Base-by-base conservation (phyloP, 2,888 invertebrate species). In the Strigamia maritima region DNA sequence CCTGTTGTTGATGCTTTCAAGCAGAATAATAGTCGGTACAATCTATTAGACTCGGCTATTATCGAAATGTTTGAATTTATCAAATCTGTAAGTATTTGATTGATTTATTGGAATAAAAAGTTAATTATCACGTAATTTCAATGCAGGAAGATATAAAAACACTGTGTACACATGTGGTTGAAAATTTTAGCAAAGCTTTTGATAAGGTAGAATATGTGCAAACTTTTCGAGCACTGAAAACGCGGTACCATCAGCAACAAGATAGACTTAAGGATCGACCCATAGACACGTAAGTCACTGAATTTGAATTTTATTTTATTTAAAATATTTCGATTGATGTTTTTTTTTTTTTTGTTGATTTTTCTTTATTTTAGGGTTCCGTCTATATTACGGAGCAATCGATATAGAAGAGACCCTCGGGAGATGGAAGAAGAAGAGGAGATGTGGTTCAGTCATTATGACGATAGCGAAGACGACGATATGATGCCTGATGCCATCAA, bases 21-120 rank as follows among this genome's bases (percentile, higher is more conserved):
- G 84, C 91, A 93, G 84, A 99, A 99, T 89, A 97, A 98, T 86
- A 95, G 95, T 84, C 91, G 98, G 85, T 99, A 99, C 88, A 99
- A 99, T 89, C 91, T 99, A 83, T 89, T 99, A 83, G 99, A 99
- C 88, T 99, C 98, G 35, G 98, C 99, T 82, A 95, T 99, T 86
- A 90, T 99, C 86, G 99, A 99, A 89, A 91, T 99, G 90, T 99
- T 99, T 89, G 99, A 99, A 88, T 99, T 95, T 88, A 97, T 99
- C 82, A 95, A 94, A 89, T 88, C 94, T 87, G 91, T 91, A 84
- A 86, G 88, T 85, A n/a, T 65, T 31, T 6, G 28, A 75, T 75
- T 26, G 26, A 65, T 65, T n/a, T 1, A 40, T 40, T 31, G 31
- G 6, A 31, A 40, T 14, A 7, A 40, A 40, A 40, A 40, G 1